Conservation (phyloP, 2,113 vertebrate species). For the Corythoichthys haematopterus region DNA sequence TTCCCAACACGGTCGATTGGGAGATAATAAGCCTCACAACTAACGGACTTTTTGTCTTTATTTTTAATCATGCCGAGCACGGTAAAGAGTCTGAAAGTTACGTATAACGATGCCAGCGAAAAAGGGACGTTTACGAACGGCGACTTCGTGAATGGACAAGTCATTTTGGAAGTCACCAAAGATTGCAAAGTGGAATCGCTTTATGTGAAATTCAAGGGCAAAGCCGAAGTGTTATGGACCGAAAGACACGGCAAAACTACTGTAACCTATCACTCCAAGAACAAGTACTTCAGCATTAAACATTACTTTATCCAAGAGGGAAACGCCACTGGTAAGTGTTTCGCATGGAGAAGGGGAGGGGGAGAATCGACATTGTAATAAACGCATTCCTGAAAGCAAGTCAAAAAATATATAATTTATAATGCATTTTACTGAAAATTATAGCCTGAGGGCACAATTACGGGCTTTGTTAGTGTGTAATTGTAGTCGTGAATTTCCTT, state of each 20-base stretch:
- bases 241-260: slow-evolving; percentile 38
- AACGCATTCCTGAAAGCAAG: neutral
- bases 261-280: slow-evolving; percentile 48
- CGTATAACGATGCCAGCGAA: slow-evolving; percentile 38
- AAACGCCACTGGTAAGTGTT: slow-evolving; percentile 23
- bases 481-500: too few relatives aligned
- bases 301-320: slow-evolving; percentile 45
- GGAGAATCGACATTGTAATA: neutral
- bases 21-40: neutral
- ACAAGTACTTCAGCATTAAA: slow-evolving; percentile 64
- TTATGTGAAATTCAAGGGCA: slow-evolving; percentile 63
- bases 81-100: slow-evolving; percentile 51
- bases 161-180: slow-evolving; percentile 57
- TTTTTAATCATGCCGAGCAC: slow-evolving; percentile 35
- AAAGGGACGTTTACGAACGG: slow-evolving; percentile 51
- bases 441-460: too few relatives aligned
- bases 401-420: too few relatives aligned
- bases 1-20: neutral
- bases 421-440: too few relatives aligned
- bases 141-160: slow-evolving; percentile 48
- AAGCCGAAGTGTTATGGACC: slow-evolving; percentile 57
- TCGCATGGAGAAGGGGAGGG: neutral
- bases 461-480: too few relatives aligned
- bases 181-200: slow-evolving; percentile 45
- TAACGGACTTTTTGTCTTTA: neutral